phyloP scores from a whole-genome alignment of 2,113 vertebrate genomes.

The Rhipidura dahli region DNA sequence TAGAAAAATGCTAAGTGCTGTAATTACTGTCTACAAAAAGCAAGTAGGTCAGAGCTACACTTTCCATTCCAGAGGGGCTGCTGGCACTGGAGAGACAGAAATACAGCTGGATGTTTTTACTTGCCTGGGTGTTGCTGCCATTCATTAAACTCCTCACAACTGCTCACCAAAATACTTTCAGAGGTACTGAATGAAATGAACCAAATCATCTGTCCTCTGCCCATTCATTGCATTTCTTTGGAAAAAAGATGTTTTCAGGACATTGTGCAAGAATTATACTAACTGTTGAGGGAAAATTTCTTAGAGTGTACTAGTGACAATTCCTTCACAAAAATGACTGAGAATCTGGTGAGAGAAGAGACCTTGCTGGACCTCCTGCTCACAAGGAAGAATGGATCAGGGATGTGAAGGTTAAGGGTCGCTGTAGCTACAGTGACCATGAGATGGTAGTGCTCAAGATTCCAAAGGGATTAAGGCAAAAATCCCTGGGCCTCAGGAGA shows the following conservation, averaged over 20 bases:
- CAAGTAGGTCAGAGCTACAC: constrained; percentile 22
- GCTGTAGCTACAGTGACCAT: not conserved
- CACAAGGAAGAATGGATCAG: not conserved
- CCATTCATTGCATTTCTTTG: not conserved
- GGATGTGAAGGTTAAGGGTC: not conserved
- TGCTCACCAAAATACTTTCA: not conserved
- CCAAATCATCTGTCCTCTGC: not conserved
- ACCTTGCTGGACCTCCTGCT: not conserved
- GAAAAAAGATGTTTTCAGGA: not conserved
- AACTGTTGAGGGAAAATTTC: not conserved
- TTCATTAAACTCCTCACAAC: not conserved
- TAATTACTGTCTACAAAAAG: constrained; percentile 48
- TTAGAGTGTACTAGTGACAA: not conserved
- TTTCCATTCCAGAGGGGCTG: not conserved
- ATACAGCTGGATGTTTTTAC: not conserved
- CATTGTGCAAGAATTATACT: not conserved
- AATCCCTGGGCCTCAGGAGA: not conserved
- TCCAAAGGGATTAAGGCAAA: not conserved
- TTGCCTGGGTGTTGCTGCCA: not conserved
- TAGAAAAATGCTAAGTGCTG: constrained; percentile 20
- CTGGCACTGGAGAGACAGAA: not conserved
- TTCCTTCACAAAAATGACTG: rapidly evolving
- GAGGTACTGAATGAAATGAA: not conserved
- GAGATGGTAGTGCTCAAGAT: not conserved
- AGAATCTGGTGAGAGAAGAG: not conserved